Evolutionary conservation across 2,888 invertebrate species (phyloP), one percentile per base, ranked within the genome.

Genomic region (Trissoscelio sp.): DNA sequence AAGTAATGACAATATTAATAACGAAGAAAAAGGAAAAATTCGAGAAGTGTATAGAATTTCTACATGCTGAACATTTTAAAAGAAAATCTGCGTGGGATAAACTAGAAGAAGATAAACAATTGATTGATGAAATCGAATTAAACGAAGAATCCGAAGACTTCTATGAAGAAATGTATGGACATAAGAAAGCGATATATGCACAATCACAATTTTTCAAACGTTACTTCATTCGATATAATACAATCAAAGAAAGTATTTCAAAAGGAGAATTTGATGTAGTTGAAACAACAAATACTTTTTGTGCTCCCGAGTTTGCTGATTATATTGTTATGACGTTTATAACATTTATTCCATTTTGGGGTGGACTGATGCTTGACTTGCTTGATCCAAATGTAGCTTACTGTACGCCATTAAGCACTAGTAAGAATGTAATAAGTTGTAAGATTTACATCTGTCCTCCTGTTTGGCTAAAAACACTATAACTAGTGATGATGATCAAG

Each of bases 291-390:
- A 11, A 16, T 5, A 14, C 3, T 3, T 39, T 12, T 6, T 39
- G 12, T 14, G 39, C 39, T 12, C 14, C 39, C 1, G 4, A 39
- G 3, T 39, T 39, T 39, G 39, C 39, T 2, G 39, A 39, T 3
- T 39, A 14, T 14, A 39, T 14, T 12, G 12, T 39, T 1, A 12
- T 12, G 2, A 39, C 39, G 1, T 84, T 73, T 39, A 82, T 84
- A 82, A 77, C 84, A 0, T 84, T 82, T 20, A 28, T 53, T 3
- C 42, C 66, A 3, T 14, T 84, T 1, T 85, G 83, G 79, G 62
- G 74, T 7, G 57, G 75, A 3, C 11, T 84, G 1, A 72, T 78
- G 24, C 14, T 84, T 9, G 55, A 83, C 34, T 44, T 83, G 0
- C 22, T 84, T 0, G 69, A 79, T 46, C 3, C 12, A n/a, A 16